A percentile compares a stretch with the other conserved stretches of the same genome.
Evolutionary conservation across 2,888 invertebrate species (phyloP).

Genomic region (Cephonodes hylas): DNA sequence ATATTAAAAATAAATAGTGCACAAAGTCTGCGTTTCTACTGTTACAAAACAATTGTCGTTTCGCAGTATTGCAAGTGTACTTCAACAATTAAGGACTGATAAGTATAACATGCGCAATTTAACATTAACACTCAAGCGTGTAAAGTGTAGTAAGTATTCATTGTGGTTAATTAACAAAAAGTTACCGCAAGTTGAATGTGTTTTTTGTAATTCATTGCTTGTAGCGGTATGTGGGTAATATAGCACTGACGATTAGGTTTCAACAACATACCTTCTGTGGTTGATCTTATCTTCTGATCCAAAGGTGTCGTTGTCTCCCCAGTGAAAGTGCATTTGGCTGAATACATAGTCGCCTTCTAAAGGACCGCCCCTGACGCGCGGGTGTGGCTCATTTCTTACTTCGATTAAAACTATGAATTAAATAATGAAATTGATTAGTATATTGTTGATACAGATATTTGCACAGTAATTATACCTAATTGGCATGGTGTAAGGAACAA

Average conservation of each 20-base stretch:
- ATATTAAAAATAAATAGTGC: background rate
- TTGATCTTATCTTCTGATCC: slow-evolving; percentile 91
- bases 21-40: background rate
- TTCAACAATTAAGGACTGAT: background rate
- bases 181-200: background rate
- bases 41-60: background rate
- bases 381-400: slow-evolving; percentile 76
- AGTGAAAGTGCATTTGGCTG: slow-evolving; percentile 91
- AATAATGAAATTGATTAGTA: background rate
- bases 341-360: slow-evolving; percentile 84
- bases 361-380: slow-evolving; percentile 84
- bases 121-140: background rate
- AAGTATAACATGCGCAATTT: background rate
- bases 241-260: too few species aligned
- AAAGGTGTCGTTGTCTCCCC: slow-evolving; percentile 87
- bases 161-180: background rate
- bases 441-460: background rate
- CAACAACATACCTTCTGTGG: slow-evolving; percentile 78
- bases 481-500: background rate
- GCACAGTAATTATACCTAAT: background rate
- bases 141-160: background rate
- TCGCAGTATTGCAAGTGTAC: background rate
- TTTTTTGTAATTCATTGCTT: too few species aligned
- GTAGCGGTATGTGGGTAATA: too few species aligned
- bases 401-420: slow-evolving; percentile 80